Percentiles rank a stretch among this genome's conserved stretches.
Conservation (phyloP, 2,797 vertebrate genomes). For the Ciconia nigra region DNA sequence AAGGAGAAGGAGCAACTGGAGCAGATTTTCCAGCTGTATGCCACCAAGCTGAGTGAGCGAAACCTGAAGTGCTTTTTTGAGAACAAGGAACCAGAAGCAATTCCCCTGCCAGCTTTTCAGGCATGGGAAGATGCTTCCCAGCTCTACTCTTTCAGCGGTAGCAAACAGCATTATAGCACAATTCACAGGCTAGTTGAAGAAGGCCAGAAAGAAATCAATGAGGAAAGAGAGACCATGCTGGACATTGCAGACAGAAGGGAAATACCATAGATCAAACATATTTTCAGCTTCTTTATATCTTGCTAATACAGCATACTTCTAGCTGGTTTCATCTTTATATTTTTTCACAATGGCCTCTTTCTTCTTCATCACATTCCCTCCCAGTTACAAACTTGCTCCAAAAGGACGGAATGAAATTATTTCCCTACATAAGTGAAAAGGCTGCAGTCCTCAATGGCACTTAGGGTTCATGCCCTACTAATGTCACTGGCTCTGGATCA, state of each 20-base stretch:
- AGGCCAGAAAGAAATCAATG: constrained; percentile 45
- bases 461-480: not conserved
- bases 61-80: constrained; percentile 92
- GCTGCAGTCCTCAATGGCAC: not conserved
- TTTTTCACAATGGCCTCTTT: not conserved
- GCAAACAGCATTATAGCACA: constrained; percentile 87
- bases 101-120: constrained; percentile 85
- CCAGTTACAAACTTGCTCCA: not conserved
- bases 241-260: constrained; percentile 60
- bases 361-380: not conserved
- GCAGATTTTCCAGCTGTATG: constrained; percentile 77
- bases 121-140: constrained; percentile 91
- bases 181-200: constrained; percentile 87
- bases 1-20: constrained; percentile 88
- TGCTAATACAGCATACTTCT: not conserved
- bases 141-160: constrained; percentile 77
- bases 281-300: not conserved
- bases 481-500: not conserved
- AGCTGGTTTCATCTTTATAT: not conserved
- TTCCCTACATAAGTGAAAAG: not conserved
- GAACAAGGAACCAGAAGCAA: constrained; percentile 77
- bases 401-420: not conserved
- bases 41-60: constrained; percentile 84
- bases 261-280: not conserved
- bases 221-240: constrained; percentile 77